Conservation (phyloP, 1,140 invertebrate species). For the Papilio glaucus region DNA sequence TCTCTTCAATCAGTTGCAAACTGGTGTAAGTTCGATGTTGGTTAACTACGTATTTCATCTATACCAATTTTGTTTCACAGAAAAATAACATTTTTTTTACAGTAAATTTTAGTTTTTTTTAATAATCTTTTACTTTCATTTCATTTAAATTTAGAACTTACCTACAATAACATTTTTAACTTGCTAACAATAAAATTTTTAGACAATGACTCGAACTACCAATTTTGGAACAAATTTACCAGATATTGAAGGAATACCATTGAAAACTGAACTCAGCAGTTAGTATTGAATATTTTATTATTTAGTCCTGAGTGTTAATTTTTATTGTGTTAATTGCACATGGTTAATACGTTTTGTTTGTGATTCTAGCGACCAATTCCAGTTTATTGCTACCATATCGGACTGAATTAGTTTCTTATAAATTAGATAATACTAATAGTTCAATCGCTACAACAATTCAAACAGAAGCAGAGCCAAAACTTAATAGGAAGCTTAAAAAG, state of each 20-base stretch:
- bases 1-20: too few species aligned
- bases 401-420: background rate
- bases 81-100: too few species aligned
- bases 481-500: slow-evolving; percentile 40
- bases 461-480: slow-evolving; percentile 4
- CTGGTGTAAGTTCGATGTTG: too few species aligned
- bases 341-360: background rate
- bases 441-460: background rate
- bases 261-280: slow-evolving; percentile 18
- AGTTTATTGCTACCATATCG: background rate
- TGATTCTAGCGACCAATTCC: background rate
- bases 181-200: background rate
- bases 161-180: too few species aligned
- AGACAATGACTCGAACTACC: slow-evolving; percentile 5
- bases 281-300: background rate
- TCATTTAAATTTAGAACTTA: too few species aligned
- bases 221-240: background rate
- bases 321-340: background rate
- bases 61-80: too few species aligned
- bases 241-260: background rate
- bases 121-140: too few species aligned
- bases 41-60: too few species aligned
- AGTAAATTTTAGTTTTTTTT: too few species aligned
- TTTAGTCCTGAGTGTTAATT: background rate
- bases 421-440: background rate